Conservation (phyloP, 2,113 vertebrate genomes). For the Gavialis gangeticus region DNA sequence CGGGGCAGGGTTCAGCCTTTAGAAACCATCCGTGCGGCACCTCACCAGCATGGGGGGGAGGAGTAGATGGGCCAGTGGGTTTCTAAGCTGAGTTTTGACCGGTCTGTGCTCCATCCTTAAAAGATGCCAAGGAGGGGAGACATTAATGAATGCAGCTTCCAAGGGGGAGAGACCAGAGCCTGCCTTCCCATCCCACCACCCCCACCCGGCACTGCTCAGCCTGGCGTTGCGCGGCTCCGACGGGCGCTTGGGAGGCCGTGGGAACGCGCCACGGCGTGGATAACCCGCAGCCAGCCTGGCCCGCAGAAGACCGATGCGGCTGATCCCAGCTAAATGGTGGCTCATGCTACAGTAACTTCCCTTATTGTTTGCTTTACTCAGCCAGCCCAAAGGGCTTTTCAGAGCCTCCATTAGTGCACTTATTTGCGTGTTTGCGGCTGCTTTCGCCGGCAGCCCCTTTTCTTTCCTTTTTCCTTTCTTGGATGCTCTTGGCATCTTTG, state of each 20-base stretch:
- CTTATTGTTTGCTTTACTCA: constrained; percentile 29
- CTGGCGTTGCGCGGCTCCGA: accelerated
- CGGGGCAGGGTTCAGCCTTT: accelerated
- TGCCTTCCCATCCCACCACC: not conserved
- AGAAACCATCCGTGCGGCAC: not conserved
- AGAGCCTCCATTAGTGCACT: constrained; percentile 44
- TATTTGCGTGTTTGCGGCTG: constrained; percentile 20
- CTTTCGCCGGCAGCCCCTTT: constrained; percentile 19
- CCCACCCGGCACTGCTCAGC: not conserved
- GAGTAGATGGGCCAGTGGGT: not conserved
- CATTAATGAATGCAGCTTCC: not conserved
- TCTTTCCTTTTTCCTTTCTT: not conserved
- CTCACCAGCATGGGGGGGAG: not conserved
- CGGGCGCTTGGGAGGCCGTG: not conserved
- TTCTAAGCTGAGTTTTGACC: not conserved
- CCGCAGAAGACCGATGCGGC: accelerated
- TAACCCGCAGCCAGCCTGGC: no score
- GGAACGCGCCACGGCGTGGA: not conserved
- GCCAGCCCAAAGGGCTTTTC: constrained; percentile 50
- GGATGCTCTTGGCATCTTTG: constrained; percentile 7
- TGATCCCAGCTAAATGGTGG: not conserved
- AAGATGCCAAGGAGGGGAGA: not conserved
- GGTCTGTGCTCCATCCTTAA: not conserved
- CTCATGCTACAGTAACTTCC: constrained; percentile 57
- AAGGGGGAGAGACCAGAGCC: not conserved